phyloP scores from a whole-genome alignment of 2,888 invertebrate species.

The Drosophila lutescens region DNA sequence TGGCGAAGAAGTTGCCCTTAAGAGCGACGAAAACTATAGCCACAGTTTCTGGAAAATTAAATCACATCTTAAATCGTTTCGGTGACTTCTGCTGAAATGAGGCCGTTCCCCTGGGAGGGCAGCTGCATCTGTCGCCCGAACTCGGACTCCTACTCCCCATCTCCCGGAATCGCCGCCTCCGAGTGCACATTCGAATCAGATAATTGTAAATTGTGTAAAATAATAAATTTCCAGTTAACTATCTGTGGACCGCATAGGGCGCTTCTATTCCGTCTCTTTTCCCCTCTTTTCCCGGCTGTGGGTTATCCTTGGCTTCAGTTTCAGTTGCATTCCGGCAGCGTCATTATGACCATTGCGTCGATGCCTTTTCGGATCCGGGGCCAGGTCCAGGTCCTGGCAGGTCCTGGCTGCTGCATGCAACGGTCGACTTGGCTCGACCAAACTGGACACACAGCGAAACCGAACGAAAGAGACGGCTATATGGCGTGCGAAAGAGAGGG shows the following conservation, averaged over 20 bases:
- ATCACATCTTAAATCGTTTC: constrained; percentile 66
- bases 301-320: constrained; percentile 22
- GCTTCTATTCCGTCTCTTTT: constrained; percentile 52
- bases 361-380: constrained; percentile 23
- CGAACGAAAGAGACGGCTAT: constrained; percentile 27
- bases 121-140: constrained; percentile 32
- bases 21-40: constrained; percentile 6
- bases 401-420: constrained; percentile 37
- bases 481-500: constrained; percentile 10
- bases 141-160: background rate
- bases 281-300: constrained; percentile 14
- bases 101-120: constrained; percentile 31
- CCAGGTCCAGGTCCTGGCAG: constrained; percentile 15
- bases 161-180: constrained; percentile 3
- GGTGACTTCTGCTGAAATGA: constrained; percentile 52
- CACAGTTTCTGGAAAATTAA: constrained; percentile 55
- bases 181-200: constrained; percentile 76
- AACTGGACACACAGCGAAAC: constrained; percentile 38
- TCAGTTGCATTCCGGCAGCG: constrained; percentile 26
- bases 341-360: constrained; percentile 28
- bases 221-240: constrained; percentile 80
- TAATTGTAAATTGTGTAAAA: constrained; percentile 80
- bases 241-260: constrained; percentile 73
- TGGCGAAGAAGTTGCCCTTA: constrained; percentile 14
- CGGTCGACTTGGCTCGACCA: constrained; percentile 38